These are phyloP conservation scores for Nixonia krombeini DNA, from an alignment of 1,140 invertebrate species.

Conservation along the genomic window DNA sequence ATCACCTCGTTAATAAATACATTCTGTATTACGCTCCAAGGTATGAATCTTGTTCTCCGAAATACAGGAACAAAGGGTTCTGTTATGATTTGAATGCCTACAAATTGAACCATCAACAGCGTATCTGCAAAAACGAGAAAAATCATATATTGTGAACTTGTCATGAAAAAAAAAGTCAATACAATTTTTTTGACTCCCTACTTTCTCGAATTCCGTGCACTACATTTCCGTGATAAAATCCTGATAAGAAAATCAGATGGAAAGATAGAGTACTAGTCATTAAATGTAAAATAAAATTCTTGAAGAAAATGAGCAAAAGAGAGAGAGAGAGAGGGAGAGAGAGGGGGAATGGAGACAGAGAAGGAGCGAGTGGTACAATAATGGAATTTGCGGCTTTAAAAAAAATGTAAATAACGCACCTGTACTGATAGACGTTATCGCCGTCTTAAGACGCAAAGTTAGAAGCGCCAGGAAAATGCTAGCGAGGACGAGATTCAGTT, in stretches of 20 bases:
- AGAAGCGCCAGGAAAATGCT: slow-evolving; percentile 5
- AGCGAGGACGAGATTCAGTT: slow-evolving; percentile 8
- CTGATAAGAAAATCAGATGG: no score
- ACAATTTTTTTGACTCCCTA: not conserved
- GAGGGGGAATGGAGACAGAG: slow-evolving; percentile 1
- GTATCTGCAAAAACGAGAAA: slow-evolving; percentile 72
- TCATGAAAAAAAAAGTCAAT: slow-evolving; percentile 18
- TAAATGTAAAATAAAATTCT: no score
- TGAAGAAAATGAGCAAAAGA: slow-evolving; percentile 7
- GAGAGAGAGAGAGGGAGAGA: slow-evolving; percentile 5
- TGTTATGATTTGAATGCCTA: slow-evolving; percentile 71
- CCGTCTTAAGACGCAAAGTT: slow-evolving; percentile 16
- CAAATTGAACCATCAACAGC: slow-evolving; percentile 70
- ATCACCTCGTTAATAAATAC: slow-evolving; percentile 77
- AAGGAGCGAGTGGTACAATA: slow-evolving; percentile 18
- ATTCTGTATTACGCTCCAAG: slow-evolving; percentile 71
- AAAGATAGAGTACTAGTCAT: no score
- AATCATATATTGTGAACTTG: no score
- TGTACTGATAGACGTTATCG: slow-evolving; percentile 13
- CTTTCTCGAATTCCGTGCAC: no score
- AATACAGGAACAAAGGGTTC: slow-evolving; percentile 61
- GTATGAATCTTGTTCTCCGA: slow-evolving; percentile 64
- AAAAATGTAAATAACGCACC: slow-evolving; percentile 13
- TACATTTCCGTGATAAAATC: no score
- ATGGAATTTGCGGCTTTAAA: no score